A percentile compares a stretch with the other conserved stretches of the same genome.
phyloP scores from a whole-genome alignment of 1,140 invertebrate genomes.

The Zophobas morio region DNA sequence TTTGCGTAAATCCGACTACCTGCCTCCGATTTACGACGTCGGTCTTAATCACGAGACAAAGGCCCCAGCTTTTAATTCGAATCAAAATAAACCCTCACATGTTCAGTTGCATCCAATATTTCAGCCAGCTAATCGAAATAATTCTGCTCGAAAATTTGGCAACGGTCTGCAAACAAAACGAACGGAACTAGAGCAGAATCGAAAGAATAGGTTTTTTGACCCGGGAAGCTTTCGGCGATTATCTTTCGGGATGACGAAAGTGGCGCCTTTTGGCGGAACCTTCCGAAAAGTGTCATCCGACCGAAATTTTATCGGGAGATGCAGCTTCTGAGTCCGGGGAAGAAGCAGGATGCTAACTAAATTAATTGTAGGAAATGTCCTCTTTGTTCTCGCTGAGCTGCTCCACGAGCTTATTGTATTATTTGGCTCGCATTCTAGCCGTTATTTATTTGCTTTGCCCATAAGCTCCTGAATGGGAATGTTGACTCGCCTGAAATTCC shows the following conservation, averaged over 20 bases:
- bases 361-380: not conserved
- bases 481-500: slow-evolving; percentile 1
- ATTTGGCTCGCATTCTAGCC: not conserved
- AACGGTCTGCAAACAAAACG: slow-evolving; percentile 42
- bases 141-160: slow-evolving; percentile 48
- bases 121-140: slow-evolving; percentile 42
- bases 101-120: not conserved
- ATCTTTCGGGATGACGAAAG: slow-evolving; percentile 19
- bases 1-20: not conserved
- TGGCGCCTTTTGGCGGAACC: slow-evolving; percentile 23
- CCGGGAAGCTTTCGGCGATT: slow-evolving; percentile 44
- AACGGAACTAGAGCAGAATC: slow-evolving; percentile 46
- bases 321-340: not conserved
- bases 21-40: no score
- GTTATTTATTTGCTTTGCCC: not conserved
- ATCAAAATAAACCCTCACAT: not conserved
- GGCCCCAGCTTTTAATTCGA: not conserved
- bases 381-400: not conserved
- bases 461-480: not conserved
- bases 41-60: not conserved
- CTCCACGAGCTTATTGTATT: not conserved
- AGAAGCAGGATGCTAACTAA: not conserved
- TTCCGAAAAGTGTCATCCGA: not conserved
- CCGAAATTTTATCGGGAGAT: no score
- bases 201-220: slow-evolving; percentile 53